Evolutionary conservation across 1,140 invertebrate genomes (phyloP), one percentile per base, ranked within the genome.

Genomic region (Ips typographus): DNA sequence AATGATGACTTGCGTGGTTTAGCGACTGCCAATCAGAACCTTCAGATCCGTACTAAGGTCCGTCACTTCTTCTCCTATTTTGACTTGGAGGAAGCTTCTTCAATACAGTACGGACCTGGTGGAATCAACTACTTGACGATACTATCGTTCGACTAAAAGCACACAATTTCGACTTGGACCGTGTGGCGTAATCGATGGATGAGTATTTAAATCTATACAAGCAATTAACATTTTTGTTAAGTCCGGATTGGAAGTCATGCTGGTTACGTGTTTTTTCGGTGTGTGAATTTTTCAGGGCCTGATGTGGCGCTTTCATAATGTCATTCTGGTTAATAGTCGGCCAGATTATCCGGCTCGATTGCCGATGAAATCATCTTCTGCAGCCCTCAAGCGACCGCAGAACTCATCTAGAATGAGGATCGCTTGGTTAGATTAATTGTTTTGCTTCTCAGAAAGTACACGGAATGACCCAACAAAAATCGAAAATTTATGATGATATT

Each of bases 211-310:
- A 76, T 76, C 72, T 74, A 74, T 76, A 76, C 75, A 76, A 75
- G 75, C 74, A 76, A 76, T 76, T 76, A 76, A 76, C 75, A 76
- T 76, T 76, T 76, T 76, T 76, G 67, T 72, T 67, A 72, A 73
- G 51, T 59, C 65, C 59, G 67, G 63, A 71, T 62, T 67, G 66
- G 73, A 65, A 70, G 70, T 74, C 73, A 74, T 72, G 75, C 73
- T 74, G 75, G 70, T 70, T 47, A 37, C 8, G 40, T 58, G 38
- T 47, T 56, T 68, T 60, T 68, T n/a, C 4, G 2, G 44, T 63
- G 61, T 52, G 61, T 63, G 49, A 51, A 52, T 63, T 52, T 52
- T 51, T 49, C 22, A 49, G 22, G 7, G 22, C 6, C 44, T 49
- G 44, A 49, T 22, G 7, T 49, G 44, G 44, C 22, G 7, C 6